Conservation (phyloP, 2,113 vertebrate genomes). For the Chunga burmeisteri region DNA sequence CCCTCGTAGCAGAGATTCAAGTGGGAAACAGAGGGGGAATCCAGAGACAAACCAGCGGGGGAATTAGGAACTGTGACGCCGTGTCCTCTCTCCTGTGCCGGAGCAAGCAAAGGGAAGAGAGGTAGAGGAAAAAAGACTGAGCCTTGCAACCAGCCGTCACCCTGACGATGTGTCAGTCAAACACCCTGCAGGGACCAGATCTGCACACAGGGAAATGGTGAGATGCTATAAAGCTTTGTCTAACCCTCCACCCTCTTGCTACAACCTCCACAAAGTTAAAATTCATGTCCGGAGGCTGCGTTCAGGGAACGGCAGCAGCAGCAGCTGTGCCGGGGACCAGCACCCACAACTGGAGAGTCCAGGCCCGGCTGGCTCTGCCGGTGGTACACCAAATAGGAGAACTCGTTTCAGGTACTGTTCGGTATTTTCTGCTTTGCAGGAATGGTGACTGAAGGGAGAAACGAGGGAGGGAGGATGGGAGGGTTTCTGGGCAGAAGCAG, state of each 20-base stretch:
- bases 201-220: constrained; percentile 86
- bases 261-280: constrained; percentile 84
- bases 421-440: constrained; percentile 14
- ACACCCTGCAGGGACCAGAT: constrained; percentile 79
- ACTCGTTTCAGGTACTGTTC: constrained; percentile 83
- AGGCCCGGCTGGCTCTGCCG: constrained; percentile 41
- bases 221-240: constrained; percentile 83
- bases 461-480: background rate
- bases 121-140: constrained; percentile 63
- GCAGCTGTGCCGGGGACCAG: constrained; percentile 67
- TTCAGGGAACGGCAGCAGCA: constrained; percentile 63
- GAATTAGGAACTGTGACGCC: constrained; percentile 63
- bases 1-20: constrained; percentile 40
- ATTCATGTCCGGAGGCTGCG: constrained; percentile 78
- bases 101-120: constrained; percentile 69
- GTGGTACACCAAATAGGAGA: constrained; percentile 69
- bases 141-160: constrained; percentile 48
- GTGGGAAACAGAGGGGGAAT: constrained; percentile 59
- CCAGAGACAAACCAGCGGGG: constrained; percentile 45
- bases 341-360: constrained; percentile 61
- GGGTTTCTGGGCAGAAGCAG: constrained; percentile 13
- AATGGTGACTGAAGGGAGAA: background rate
- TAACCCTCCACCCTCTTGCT: constrained; percentile 76
- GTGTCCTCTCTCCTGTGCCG: constrained; percentile 46
- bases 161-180: constrained; percentile 85